phyloP scores from a whole-genome alignment of 1,140 invertebrate genomes.

The Dendroctonus valens region DNA sequence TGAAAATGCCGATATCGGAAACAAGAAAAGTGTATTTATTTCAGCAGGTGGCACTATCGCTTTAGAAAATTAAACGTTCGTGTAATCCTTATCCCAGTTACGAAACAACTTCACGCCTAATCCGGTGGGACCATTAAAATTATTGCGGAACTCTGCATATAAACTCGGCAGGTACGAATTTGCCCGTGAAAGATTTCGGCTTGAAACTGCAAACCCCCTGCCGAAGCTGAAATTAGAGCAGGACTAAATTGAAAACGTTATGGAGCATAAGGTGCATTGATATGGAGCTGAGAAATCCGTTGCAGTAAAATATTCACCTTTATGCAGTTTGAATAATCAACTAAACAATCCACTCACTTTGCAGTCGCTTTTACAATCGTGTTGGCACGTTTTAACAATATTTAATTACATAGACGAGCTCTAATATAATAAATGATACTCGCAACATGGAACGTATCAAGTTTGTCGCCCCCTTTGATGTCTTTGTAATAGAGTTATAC shows the following conservation, averaged over 20 bases:
- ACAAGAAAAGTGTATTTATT: background rate
- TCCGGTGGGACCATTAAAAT: conserved; percentile 25
- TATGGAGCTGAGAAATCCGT: no score
- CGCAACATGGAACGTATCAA: background rate
- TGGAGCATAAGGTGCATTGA: no score
- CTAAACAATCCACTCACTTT: no score
- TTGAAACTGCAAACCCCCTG: no score
- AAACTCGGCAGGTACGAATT: conserved; percentile 13
- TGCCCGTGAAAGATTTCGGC: conserved; percentile 1
- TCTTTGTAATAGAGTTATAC: conserved; percentile 11
- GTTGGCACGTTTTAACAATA: no score
- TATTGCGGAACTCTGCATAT: conserved; percentile 25
- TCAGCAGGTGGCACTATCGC: conserved; percentile 5
- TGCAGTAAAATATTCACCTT: no score
- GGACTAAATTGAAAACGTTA: no score
- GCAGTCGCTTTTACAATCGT: no score
- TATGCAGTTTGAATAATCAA: no score
- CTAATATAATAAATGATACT: no score
- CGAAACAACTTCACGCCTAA: conserved; percentile 18
- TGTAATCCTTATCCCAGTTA: conserved; percentile 15
- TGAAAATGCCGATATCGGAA: background rate
- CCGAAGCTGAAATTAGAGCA: no score
- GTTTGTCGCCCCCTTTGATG: conserved; percentile 6
- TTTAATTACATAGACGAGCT: no score
- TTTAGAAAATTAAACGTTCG: conserved; percentile 22